Evolutionary conservation across 2,113 vertebrate genomes (phyloP).

Genomic region (Pseudonaja textilis): DNA sequence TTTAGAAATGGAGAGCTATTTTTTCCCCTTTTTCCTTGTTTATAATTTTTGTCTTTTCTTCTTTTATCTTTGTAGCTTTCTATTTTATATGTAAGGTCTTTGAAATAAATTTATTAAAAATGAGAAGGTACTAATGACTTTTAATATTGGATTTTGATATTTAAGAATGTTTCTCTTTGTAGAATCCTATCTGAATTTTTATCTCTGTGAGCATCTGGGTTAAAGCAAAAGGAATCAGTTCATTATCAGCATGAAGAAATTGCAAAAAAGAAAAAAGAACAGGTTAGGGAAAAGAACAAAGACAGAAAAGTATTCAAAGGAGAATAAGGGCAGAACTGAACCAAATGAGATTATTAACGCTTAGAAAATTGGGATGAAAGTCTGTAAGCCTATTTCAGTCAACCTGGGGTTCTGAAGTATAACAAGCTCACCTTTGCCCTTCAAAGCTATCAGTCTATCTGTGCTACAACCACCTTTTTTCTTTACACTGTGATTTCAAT

Average conservation of each 20-base stretch:
- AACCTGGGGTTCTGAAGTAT: slow-evolving; percentile 19
- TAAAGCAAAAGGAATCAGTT: background rate
- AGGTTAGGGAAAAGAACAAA: slow-evolving; percentile 27
- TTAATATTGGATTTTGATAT: background rate
- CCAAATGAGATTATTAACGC: slow-evolving; percentile 46
- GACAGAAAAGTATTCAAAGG: slow-evolving; percentile 25
- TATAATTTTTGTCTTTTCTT: no score
- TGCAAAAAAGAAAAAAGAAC: background rate
- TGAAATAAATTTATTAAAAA: background rate
- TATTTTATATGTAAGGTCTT: no score
- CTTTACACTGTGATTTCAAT: slow-evolving; percentile 40
- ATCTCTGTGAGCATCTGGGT: background rate
- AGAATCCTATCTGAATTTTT: background rate
- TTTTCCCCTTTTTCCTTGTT: no score
- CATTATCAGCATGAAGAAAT: background rate
- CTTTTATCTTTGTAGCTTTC: no score
- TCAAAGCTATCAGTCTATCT: slow-evolving; percentile 36
- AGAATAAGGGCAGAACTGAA: slow-evolving; percentile 29
- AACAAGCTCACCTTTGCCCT: slow-evolving; percentile 28
- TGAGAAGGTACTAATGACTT: background rate
- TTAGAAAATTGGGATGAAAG: slow-evolving; percentile 43
- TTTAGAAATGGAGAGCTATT: background rate
- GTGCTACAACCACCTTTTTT: slow-evolving; percentile 14
- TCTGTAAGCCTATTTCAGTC: slow-evolving; percentile 17
- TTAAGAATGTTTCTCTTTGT: background rate